A percentile compares a stretch with the other conserved stretches of the same genome.
Evolutionary conservation across 1,140 invertebrate genomes (phyloP).

Genomic region (Zaprionus ghesquierei): DNA sequence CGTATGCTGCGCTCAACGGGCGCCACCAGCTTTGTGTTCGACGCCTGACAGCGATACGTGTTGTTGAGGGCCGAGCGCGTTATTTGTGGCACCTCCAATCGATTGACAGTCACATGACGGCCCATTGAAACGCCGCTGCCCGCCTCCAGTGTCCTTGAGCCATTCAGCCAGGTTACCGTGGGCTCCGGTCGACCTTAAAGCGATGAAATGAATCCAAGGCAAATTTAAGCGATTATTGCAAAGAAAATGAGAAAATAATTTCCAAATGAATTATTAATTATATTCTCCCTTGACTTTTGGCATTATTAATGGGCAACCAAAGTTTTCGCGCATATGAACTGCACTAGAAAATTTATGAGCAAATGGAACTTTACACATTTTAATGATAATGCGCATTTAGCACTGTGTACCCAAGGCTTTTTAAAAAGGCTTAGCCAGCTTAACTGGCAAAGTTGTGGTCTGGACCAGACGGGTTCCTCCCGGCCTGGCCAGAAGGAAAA

Average conservation of each 20-base stretch:
- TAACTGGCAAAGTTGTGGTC: slow-evolving; percentile 71
- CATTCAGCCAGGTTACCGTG: slow-evolving; percentile 90
- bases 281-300: slow-evolving; percentile 3
- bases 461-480: neutral
- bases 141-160: slow-evolving; percentile 84
- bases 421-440: slow-evolving; percentile 80
- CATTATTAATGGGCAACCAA: slow-evolving; percentile 64
- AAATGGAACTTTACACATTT: slow-evolving; percentile 74
- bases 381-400: slow-evolving; percentile 81
- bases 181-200: slow-evolving; percentile 90
- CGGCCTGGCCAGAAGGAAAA: slow-evolving; percentile 1
- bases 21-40: slow-evolving; percentile 92
- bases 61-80: slow-evolving; percentile 90
- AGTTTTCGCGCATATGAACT: slow-evolving; percentile 54
- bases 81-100: slow-evolving; percentile 88
- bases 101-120: slow-evolving; percentile 90
- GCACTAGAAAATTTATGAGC: slow-evolving; percentile 69
- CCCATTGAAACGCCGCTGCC: slow-evolving; percentile 85
- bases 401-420: slow-evolving; percentile 78
- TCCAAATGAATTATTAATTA: neutral
- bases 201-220: slow-evolving; percentile 13
- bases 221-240: neutral
- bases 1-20: slow-evolving; percentile 90
- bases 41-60: slow-evolving; percentile 92
- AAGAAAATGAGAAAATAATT: neutral